Conservation (phyloP, 2,888 invertebrate genomes). For the Eumacrocentrus americanus region DNA sequence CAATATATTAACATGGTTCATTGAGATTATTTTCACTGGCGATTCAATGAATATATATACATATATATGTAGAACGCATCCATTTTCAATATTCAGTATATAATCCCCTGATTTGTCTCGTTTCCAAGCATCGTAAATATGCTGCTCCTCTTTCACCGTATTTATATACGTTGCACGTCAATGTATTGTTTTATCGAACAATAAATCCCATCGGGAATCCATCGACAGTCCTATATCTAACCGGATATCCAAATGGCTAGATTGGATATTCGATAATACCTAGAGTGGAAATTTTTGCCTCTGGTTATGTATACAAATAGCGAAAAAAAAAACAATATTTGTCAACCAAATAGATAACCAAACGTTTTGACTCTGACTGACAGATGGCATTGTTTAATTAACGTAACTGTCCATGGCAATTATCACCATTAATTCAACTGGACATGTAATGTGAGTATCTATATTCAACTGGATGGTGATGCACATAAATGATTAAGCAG, state of each 20-base stretch:
- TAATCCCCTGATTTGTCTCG: background rate
- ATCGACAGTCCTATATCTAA: constrained; percentile 5
- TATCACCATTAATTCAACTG: too few species aligned
- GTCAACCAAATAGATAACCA: too few species aligned
- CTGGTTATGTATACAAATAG: background rate
- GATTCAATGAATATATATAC: background rate
- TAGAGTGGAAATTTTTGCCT: background rate
- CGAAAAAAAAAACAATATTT: constrained; percentile 6
- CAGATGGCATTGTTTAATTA: too few species aligned
- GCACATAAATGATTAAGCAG: constrained; percentile 1
- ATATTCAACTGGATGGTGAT: background rate
- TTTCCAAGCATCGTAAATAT: background rate
- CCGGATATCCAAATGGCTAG: background rate
- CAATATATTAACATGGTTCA: too few species aligned
- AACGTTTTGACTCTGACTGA: too few species aligned
- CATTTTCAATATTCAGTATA: background rate
- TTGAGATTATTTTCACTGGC: background rate
- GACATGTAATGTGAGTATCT: too few species aligned
- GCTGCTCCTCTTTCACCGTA: background rate
- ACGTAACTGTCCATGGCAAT: too few species aligned
- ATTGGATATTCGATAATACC: constrained; percentile 14
- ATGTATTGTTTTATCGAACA: background rate
- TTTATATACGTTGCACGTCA: background rate
- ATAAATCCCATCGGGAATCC: constrained; percentile 12
- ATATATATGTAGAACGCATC: background rate